A percentile compares a stretch with the other conserved stretches of the same genome.
Conservation (phyloP, 1,140 invertebrate species). For the Zelostemma sp. region DNA sequence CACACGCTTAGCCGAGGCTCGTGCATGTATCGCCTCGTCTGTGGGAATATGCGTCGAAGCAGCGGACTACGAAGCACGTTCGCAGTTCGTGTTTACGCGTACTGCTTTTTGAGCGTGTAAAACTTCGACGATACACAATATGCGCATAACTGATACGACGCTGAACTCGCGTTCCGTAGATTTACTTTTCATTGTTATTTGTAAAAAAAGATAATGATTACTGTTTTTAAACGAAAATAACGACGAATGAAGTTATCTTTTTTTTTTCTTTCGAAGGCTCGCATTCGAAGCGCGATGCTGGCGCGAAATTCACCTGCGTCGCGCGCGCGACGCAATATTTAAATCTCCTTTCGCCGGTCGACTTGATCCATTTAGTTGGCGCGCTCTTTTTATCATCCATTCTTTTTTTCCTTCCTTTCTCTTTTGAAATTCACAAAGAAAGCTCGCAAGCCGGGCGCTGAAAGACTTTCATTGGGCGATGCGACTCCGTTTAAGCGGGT, state of each 20-base stretch:
- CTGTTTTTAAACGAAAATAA: too few relatives aligned
- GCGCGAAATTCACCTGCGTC: slow-evolving; percentile 24
- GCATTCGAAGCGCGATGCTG: too few relatives aligned
- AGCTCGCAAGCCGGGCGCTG: slow-evolving; percentile 25
- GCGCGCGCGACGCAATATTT: slow-evolving; percentile 25
- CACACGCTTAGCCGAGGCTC: background rate
- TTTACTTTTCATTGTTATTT: too few relatives aligned
- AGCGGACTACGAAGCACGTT: slow-evolving; percentile 26
- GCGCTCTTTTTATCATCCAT: slow-evolving; percentile 15
- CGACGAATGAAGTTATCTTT: background rate
- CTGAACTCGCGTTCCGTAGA: too few relatives aligned
- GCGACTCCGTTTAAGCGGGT: slow-evolving; percentile 55
- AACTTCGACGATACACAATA: slow-evolving; percentile 8
- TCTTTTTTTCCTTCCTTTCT: slow-evolving; percentile 24
- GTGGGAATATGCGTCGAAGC: slow-evolving; percentile 12
- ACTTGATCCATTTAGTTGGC: slow-evolving; percentile 33
- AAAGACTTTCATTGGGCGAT: slow-evolving; percentile 51
- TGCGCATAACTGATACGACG: background rate
- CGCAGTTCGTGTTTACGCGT: slow-evolving; percentile 10
- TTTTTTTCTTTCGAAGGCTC: too few relatives aligned
- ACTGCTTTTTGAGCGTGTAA: background rate
- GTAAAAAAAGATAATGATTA: too few relatives aligned
- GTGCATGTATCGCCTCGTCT: background rate
- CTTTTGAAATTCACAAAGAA: slow-evolving; percentile 50
- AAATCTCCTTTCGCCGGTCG: slow-evolving; percentile 29